Evolutionary conservation across 92 coral and sea anemone species (phyloP).

Genomic region (Siderastrea siderea): DNA sequence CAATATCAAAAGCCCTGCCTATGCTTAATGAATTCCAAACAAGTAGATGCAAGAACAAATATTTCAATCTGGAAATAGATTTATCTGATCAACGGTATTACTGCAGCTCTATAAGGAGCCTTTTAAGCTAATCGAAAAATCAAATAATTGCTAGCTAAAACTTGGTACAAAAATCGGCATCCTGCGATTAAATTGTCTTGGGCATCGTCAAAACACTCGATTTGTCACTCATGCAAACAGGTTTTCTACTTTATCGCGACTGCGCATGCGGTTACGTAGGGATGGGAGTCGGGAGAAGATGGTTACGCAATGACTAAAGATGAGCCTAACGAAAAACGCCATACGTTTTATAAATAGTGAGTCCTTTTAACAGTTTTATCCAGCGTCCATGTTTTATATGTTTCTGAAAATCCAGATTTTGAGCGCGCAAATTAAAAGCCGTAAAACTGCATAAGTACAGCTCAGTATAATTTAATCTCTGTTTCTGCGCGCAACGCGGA

Average conservation of each 20-base stretch:
- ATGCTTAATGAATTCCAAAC: not conserved
- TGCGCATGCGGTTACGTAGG: not conserved
- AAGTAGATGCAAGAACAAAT: not conserved
- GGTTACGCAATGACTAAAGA: too few species aligned
- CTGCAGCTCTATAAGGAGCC: not conserved
- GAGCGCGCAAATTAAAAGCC: too few species aligned
- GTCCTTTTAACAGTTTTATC: too few species aligned
- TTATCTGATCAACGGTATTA: slow-evolving; percentile 17
- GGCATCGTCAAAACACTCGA: not conserved
- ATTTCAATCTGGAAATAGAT: not conserved
- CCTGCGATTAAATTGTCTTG: not conserved
- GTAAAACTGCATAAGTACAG: too few species aligned
- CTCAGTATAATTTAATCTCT: too few species aligned
- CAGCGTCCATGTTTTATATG: too few species aligned
- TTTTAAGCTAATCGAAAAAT: not conserved
- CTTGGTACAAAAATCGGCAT: not conserved
- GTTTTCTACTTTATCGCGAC: not conserved
- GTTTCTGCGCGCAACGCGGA: too few species aligned
- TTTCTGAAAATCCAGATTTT: too few species aligned
- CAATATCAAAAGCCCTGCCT: not conserved
- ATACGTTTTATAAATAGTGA: too few species aligned
- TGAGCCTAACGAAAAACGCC: too few species aligned
- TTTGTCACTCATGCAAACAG: not conserved
- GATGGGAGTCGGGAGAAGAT: too few species aligned
- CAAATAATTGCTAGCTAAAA: not conserved